Base-by-base conservation (phyloP, 2,888 invertebrate genomes). In the Drosophila flavopinicola region DNA sequence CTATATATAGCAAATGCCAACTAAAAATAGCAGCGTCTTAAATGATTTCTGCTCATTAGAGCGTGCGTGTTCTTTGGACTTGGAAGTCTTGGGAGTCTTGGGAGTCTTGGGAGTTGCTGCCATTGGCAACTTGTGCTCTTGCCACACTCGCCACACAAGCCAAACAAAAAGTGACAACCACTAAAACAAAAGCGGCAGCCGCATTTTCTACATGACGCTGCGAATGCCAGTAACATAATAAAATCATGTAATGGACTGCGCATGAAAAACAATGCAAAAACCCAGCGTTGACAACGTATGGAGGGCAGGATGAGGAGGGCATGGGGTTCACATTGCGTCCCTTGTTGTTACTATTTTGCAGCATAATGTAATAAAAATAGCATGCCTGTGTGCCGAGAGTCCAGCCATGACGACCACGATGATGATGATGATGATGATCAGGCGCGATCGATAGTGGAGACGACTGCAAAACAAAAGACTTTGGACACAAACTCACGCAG, bases 1-100 rank as follows among this genome's bases (percentile, higher is more conserved):
- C 83, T 83, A 83, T 76, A 83, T 83, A 86, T 83, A 83, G 83
- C 78, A 78, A 78, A 85, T 82, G 83, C 74, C 63, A 71, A 64
- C 83, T 83, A 83, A 78, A 83, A 83, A 83, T 83, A 83, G 83
- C 74, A 57, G 65, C 63, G 78, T 84, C 82, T 82, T 85, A 86
- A 86, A 86, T 86, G 87, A 84, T 84, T 84, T 84, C 86, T 84
- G 83, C 83, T 84, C 83, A 84, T 84, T 84, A 84, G 83, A 84
- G 87, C 83, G 83, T 83, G 83, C 85, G 87, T 85, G 87, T 67
- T 85, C 4, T 4, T 29, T 29, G 33, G 1, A 39, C 11, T 38
- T 11, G 38, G 11, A 10, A 29, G 17, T 44, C n/a, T n/a, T n/a
- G n/a, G n/a, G n/a, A n/a, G n/a, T n/a, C n/a, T n/a, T 17, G 44